Evolutionary conservation across 2,113 vertebrate genomes (phyloP), one percentile per base, ranked within the genome.

Genomic region (Pseudorasbora parva): DNA sequence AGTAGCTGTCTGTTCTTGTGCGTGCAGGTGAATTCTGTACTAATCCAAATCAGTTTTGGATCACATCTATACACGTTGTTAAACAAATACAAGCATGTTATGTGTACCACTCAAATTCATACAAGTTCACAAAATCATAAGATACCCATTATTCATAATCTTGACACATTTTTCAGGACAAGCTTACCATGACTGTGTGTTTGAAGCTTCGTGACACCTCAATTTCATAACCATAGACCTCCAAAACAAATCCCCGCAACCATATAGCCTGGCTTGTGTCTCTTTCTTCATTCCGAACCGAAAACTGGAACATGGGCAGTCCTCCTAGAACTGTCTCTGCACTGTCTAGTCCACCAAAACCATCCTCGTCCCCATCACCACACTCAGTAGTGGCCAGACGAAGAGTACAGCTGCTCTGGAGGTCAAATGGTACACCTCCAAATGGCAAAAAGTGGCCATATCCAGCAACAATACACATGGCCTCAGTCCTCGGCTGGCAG

Each of bases 361-460:
- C 57, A 10, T 82, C 51, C 7, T 59, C 66, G 1, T 75, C 84
- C 5, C 84, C 78, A 49, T 85, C 84, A 33, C 76, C 87, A 62
- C 94, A 95, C 60, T 73, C 69, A 5, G 95, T 96, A 71, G 96
- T 97, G 88, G 94, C 96, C 87, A 99, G 92, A 86, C 93, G 91
- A 37, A 98, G 90, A 0, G 95, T 91, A 8, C 98, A 99, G 87
- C 97, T 98, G 92, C 97, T 99, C 91, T 99, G 98, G 84, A 96
- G 96, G 90, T 99, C 98, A 14, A 99, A 99, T 0, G 97, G 91
- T 72, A 94, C 93, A 8, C 96, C 95, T 0, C 95, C 94, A 8
- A 99, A 99, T 0, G 97, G 96, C 83, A 98, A 92, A 83, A 97
- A 98, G 91, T 98, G 97, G 9, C 97, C 96, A 0, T 99, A 99